These are phyloP conservation scores for Paramacrobiotus metropolitanus DNA, from an alignment of 1,140 invertebrate species.

Conservation along the genomic window DNA sequence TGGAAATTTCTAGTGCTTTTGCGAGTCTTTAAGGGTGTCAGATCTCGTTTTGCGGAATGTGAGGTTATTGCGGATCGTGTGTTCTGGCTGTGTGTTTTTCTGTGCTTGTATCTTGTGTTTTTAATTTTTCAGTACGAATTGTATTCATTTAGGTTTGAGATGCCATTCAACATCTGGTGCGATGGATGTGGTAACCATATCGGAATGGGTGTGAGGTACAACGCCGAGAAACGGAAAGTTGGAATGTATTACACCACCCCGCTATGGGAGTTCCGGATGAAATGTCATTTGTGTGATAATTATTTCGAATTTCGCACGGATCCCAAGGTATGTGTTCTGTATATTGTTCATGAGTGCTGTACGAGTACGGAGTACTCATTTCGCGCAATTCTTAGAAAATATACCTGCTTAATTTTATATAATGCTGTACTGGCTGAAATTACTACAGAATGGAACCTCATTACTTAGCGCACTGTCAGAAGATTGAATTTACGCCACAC, in stretches of 20 bases:
- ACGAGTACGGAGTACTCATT: neutral
- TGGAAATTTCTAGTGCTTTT: neutral
- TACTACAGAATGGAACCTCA: too few species aligned
- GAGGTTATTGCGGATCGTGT: neutral
- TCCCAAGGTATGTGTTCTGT: slow-evolving; percentile 48
- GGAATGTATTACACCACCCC: slow-evolving; percentile 97
- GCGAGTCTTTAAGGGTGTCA: neutral
- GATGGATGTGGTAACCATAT: slow-evolving; percentile 93
- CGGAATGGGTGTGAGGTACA: slow-evolving; percentile 93
- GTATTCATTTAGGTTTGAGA: slow-evolving; percentile 54
- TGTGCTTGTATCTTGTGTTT: too few species aligned
- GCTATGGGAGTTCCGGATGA: slow-evolving; percentile 94
- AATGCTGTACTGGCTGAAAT: too few species aligned
- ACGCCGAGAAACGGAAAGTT: slow-evolving; percentile 93
- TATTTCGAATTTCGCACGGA: slow-evolving; percentile 98
- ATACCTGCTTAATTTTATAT: too few species aligned
- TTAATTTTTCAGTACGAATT: neutral
- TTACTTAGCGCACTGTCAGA: too few species aligned
- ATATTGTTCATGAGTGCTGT: slow-evolving; percentile 4
- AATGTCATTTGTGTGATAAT: slow-evolving; percentile 90
- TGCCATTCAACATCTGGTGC: slow-evolving; percentile 99
- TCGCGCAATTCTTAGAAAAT: too few species aligned
- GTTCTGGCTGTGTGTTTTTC: too few species aligned
- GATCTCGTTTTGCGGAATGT: neutral
- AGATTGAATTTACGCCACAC: too few species aligned